These are phyloP conservation scores for Champsocephalus esox DNA, from an alignment of 2,797 vertebrate species.

Conservation along the genomic window DNA sequence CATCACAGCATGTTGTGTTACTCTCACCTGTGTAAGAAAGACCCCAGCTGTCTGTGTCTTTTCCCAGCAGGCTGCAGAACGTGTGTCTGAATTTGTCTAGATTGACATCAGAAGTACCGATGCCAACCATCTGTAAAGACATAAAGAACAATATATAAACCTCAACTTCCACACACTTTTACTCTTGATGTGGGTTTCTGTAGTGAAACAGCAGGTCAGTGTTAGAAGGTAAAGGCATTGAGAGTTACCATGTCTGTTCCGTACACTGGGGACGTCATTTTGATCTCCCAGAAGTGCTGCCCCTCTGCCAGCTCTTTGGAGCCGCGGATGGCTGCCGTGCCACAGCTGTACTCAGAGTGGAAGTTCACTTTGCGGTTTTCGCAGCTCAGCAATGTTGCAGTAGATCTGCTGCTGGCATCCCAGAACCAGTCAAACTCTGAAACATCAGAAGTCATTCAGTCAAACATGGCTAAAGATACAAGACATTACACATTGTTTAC, in stretches of 20 bases:
- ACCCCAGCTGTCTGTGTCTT: constrained; percentile 97
- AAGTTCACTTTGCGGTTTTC: constrained; percentile 97
- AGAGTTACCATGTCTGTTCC: constrained; percentile 95
- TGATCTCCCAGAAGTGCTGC: constrained; percentile 99
- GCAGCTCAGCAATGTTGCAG: constrained; percentile 90
- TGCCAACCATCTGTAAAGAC: constrained; percentile 92
- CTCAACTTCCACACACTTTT: background rate
- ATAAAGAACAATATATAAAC: background rate
- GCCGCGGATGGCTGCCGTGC: constrained; percentile 93
- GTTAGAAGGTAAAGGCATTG: background rate
- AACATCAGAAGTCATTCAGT: constrained; percentile 28
- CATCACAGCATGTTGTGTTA: background rate
- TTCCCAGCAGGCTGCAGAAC: constrained; percentile 96
- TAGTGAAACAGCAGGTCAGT: background rate
- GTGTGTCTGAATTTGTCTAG: constrained; percentile 96
- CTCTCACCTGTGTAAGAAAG: constrained; percentile 95
- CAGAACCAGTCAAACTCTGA: constrained; percentile 98
- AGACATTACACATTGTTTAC: background rate
- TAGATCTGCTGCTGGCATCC: constrained; percentile 91
- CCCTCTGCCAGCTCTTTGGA: constrained; percentile 93
- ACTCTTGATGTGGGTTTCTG: background rate
- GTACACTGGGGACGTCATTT: constrained; percentile 98
- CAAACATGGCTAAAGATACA: background rate
- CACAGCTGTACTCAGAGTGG: constrained; percentile 97
- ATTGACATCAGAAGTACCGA: constrained; percentile 94